These are phyloP conservation scores for Reticulitermes speratus DNA, from an alignment of 1,140 invertebrate species.

Conservation along the genomic window DNA sequence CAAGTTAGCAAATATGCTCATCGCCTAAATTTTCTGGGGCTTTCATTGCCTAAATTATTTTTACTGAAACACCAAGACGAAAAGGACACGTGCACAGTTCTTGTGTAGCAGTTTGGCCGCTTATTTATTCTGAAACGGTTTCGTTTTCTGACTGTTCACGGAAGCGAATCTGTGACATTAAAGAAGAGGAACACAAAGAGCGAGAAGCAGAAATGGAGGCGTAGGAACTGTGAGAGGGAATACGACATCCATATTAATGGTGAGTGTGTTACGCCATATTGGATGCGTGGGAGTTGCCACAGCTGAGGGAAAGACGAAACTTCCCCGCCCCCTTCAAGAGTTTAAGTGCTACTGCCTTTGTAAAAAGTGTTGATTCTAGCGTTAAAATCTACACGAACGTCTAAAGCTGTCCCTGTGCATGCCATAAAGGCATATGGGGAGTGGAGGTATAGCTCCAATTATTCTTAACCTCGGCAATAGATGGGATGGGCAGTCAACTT, in stretches of 20 bases:
- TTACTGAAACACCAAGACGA: background rate
- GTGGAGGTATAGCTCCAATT: too few relatives aligned
- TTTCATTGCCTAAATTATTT: too few relatives aligned
- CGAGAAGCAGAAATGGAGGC: background rate
- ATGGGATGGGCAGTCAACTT: too few relatives aligned
- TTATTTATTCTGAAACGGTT: background rate
- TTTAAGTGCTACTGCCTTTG: constrained; percentile 6
- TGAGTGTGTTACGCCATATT: background rate
- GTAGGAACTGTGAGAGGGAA: background rate
- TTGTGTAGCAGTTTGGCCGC: background rate
- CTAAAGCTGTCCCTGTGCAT: too few relatives aligned
- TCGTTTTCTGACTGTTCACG: background rate
- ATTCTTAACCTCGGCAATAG: too few relatives aligned
- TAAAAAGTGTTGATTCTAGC: background rate
- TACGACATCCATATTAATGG: constrained; percentile 3
- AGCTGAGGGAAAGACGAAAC: background rate
- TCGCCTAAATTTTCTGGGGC: too few relatives aligned
- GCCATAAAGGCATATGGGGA: too few relatives aligned
- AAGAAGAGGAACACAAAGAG: too few relatives aligned
- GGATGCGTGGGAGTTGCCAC: constrained; percentile 11
- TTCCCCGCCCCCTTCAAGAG: background rate
- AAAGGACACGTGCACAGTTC: background rate
- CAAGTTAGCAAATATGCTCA: too few relatives aligned
- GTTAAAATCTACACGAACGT: too few relatives aligned
- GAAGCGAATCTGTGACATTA: background rate